Conservation (phyloP, 2,797 vertebrate genomes). For the Bovichtus variegatus region DNA sequence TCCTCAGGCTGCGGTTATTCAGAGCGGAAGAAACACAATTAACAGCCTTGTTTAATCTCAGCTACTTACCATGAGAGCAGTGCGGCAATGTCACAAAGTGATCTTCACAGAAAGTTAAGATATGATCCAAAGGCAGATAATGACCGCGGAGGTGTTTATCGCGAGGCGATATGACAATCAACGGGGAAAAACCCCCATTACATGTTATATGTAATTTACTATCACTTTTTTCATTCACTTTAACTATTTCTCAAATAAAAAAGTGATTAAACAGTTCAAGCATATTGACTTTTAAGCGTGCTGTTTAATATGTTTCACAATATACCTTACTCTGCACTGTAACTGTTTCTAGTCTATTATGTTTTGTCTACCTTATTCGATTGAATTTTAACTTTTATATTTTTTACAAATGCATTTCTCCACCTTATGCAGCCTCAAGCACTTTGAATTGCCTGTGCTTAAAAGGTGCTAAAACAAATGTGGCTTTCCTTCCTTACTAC, state of each 20-base stretch:
- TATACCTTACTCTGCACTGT: not conserved
- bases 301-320: too few relatives aligned
- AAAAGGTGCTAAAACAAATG: not conserved
- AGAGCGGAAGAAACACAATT: constrained; percentile 25
- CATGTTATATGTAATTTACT: not conserved
- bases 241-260: not conserved
- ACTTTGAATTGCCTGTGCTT: not conserved
- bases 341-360: not conserved
- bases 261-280: not conserved
- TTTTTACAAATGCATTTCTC: not conserved
- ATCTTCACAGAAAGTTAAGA: not conserved
- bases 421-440: not conserved
- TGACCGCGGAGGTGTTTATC: not conserved
- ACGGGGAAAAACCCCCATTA: not conserved
- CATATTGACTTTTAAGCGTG: too few relatives aligned
- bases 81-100: not conserved
- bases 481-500: not conserved
- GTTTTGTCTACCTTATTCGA: not conserved
- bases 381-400: not conserved
- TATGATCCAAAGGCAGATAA: constrained; percentile 13
- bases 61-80: constrained; percentile 8
- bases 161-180: not conserved
- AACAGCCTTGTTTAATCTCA: constrained; percentile 32
- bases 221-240: not conserved
- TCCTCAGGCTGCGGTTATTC: constrained; percentile 30